Evolutionary conservation across 2,888 invertebrate genomes (phyloP).

Genomic region (Beris morrisii): DNA sequence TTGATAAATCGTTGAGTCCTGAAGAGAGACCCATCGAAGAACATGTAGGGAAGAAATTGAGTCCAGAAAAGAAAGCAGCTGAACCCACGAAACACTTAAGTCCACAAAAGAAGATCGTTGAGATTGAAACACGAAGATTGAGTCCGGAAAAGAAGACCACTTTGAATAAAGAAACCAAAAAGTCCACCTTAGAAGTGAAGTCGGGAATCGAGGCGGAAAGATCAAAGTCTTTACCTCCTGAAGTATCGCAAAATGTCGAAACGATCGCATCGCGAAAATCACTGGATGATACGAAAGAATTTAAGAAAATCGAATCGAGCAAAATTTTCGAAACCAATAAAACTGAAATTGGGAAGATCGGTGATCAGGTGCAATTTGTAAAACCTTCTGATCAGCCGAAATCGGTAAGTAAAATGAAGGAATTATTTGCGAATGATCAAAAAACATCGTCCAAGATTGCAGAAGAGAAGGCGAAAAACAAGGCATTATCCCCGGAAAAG

Average conservation of each 20-base stretch:
- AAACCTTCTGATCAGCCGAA: not conserved
- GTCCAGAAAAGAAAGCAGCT: not conserved
- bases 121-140: not conserved
- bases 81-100: not conserved
- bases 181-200: too few species aligned
- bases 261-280: too few species aligned
- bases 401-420: not conserved
- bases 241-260: too few species aligned
- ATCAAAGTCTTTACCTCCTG: too few species aligned
- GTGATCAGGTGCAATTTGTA: not conserved
- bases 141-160: too few species aligned
- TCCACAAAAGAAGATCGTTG: not conserved
- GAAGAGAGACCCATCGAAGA: not conserved
- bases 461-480: not conserved
- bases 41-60: not conserved
- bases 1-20: not conserved
- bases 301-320: too few species aligned
- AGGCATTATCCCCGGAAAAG: not conserved
- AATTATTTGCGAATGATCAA: not conserved
- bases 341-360: too few species aligned
- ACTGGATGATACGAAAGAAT: too few species aligned
- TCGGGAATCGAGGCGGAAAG: too few species aligned
- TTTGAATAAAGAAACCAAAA: too few species aligned
- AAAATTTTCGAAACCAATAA: too few species aligned
- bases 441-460: conserved; percentile 4